phyloP scores from a whole-genome alignment of 2,797 vertebrate genomes.

The Ptychadena robeensis region DNA sequence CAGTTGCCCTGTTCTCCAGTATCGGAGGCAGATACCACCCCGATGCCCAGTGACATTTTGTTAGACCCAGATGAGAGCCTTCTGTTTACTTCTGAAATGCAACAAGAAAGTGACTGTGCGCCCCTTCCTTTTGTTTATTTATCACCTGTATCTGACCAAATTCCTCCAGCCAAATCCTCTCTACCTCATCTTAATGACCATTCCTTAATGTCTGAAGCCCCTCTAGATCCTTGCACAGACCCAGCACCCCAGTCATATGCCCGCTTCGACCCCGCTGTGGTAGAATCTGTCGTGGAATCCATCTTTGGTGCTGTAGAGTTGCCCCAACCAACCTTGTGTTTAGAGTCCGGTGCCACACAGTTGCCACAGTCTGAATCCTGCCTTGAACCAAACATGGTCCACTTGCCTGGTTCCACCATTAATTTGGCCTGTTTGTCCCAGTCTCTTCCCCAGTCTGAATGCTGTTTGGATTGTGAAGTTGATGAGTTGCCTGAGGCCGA shows the following conservation, averaged over 20 bases:
- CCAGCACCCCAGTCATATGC: neutral
- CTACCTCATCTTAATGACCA: slow-evolving; percentile 18
- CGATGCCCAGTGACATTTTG: neutral
- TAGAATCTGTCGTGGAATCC: neutral
- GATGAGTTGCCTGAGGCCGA: slow-evolving; percentile 6
- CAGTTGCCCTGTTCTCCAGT: neutral
- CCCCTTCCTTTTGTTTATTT: neutral
- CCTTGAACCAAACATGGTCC: neutral
- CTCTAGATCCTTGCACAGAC: neutral
- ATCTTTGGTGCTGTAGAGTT: neutral
- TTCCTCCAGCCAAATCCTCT: neutral
- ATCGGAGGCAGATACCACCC: neutral
- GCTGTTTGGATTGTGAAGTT: neutral
- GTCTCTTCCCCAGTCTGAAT: neutral
- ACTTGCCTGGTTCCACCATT: neutral
- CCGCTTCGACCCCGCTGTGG: neutral
- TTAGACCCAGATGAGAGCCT: neutral
- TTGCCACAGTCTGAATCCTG: neutral
- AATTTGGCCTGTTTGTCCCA: neutral
- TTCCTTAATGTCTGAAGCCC: neutral
- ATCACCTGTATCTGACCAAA: slow-evolving; percentile 2
- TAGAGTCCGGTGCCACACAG: neutral
- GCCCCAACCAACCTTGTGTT: neutral
- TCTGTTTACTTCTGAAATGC: neutral
- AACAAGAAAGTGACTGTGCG: neutral